phyloP scores from a whole-genome alignment of 2,797 vertebrate genomes.

The Sparus aurata region DNA sequence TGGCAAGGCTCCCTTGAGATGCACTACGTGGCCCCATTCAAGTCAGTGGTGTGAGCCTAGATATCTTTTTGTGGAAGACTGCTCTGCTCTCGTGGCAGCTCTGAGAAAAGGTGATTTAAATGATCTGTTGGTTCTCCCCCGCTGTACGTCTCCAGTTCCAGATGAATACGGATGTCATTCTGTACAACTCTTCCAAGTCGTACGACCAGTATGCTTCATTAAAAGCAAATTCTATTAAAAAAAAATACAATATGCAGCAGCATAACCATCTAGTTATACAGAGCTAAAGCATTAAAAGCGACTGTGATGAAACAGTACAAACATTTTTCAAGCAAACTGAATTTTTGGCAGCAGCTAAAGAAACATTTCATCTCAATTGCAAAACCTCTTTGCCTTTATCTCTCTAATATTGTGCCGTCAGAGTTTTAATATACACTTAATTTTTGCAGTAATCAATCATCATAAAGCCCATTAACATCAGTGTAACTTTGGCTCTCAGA shows the following conservation, averaged over 20 bases:
- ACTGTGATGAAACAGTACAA: neutral
- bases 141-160: slow-evolving; percentile 59
- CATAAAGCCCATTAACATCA: slow-evolving; percentile 29
- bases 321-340: slow-evolving; percentile 1
- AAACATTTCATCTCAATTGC: neutral
- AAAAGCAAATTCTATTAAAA: slow-evolving; percentile 21
- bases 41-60: slow-evolving; percentile 54
- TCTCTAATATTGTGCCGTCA: neutral
- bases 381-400: neutral
- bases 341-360: neutral
- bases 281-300: neutral
- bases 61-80: slow-evolving; percentile 62
- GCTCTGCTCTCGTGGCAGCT: slow-evolving; percentile 46
- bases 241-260: neutral
- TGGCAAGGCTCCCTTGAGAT: slow-evolving; percentile 49
- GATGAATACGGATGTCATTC: slow-evolving; percentile 36
- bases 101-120: slow-evolving; percentile 49
- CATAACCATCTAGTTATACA: neutral
- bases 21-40: slow-evolving; percentile 38
- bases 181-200: slow-evolving; percentile 31
- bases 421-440: neutral
- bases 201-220: slow-evolving; percentile 53
- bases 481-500: slow-evolving; percentile 15
- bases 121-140: slow-evolving; percentile 50
- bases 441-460: slow-evolving; percentile 14